Percentiles rank a stretch among this genome's conserved stretches.
Evolutionary conservation across 2,797 vertebrate species (phyloP).

Genomic region (Gobio occitaniae): DNA sequence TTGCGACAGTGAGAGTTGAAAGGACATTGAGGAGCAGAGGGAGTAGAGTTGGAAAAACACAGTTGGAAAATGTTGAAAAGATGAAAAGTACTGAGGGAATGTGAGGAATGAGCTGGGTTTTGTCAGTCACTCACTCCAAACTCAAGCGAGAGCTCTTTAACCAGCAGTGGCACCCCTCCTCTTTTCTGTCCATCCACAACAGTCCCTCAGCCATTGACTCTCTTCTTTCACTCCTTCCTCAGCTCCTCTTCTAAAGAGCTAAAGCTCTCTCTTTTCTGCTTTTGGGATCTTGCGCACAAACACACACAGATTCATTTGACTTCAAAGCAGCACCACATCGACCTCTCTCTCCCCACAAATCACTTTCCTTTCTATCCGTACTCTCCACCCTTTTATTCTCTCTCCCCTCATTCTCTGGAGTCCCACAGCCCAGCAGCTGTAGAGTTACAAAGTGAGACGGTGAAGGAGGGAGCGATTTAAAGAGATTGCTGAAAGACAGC

Average conservation of each 20-base stretch:
- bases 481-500: conserved; percentile 50
- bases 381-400: conserved; percentile 59
- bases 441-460: conserved; percentile 50
- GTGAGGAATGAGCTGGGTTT: conserved; percentile 54
- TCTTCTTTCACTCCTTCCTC: conserved; percentile 60
- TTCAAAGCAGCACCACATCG: conserved; percentile 64
- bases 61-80: conserved; percentile 27
- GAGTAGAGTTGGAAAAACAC: conserved; percentile 29
- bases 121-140: conserved; percentile 51
- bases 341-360: conserved; percentile 63
- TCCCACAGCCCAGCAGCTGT: conserved; percentile 59
- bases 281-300: conserved; percentile 63
- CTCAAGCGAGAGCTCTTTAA: conserved; percentile 56
- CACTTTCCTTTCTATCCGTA: conserved; percentile 62
- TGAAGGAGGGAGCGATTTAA: conserved; percentile 50
- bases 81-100: conserved; percentile 49
- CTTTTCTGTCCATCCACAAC: conserved; percentile 51
- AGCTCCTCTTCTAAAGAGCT: conserved; percentile 61
- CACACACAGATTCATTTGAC: conserved; percentile 62
- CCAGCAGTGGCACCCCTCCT: conserved; percentile 31
- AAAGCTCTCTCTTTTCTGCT: conserved; percentile 57
- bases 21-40: conserved; percentile 12
- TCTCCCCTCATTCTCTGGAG: conserved; percentile 50
- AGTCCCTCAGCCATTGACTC: conserved; percentile 57
- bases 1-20: conserved; percentile 43